Conservation (phyloP, 2,888 invertebrate genomes). For the Endomychus coccineus region DNA sequence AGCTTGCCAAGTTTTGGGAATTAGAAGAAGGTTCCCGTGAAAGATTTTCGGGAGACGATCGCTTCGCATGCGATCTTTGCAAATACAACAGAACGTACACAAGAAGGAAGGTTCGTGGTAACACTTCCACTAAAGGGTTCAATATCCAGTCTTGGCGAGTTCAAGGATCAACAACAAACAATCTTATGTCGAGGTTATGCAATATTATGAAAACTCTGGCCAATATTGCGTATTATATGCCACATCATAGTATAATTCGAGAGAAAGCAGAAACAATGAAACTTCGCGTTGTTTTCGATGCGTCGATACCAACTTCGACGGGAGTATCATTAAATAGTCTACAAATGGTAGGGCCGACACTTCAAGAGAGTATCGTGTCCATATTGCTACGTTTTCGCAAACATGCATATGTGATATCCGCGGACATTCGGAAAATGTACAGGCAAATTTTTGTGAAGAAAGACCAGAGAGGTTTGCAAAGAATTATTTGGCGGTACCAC, state of each 20-base stretch:
- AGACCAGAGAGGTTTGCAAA: constrained; percentile 18
- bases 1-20: too few relatives aligned
- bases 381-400: constrained; percentile 18
- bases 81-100: too few relatives aligned
- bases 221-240: constrained; percentile 23
- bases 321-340: constrained; percentile 23
- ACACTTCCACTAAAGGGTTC: too few relatives aligned
- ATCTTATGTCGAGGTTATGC: constrained; percentile 19
- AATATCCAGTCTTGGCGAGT: too few relatives aligned
- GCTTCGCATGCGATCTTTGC: too few relatives aligned
- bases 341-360: constrained; percentile 18
- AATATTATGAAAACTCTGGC: constrained; percentile 17
- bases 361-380: constrained; percentile 19
- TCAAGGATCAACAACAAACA: too few relatives aligned
- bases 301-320: constrained; percentile 18
- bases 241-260: constrained; percentile 24
- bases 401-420: constrained; percentile 16
- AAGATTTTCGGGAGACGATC: too few relatives aligned
- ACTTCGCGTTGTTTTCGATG: constrained; percentile 25
- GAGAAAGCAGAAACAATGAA: constrained; percentile 19
- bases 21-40: too few relatives aligned
- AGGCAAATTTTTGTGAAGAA: constrained; percentile 18
- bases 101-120: too few relatives aligned
- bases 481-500: constrained; percentile 19
- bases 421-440: constrained; percentile 23